Evolutionary conservation across 2,113 vertebrate genomes (phyloP).

Genomic region (Boulengeromyrus knoepffleri): DNA sequence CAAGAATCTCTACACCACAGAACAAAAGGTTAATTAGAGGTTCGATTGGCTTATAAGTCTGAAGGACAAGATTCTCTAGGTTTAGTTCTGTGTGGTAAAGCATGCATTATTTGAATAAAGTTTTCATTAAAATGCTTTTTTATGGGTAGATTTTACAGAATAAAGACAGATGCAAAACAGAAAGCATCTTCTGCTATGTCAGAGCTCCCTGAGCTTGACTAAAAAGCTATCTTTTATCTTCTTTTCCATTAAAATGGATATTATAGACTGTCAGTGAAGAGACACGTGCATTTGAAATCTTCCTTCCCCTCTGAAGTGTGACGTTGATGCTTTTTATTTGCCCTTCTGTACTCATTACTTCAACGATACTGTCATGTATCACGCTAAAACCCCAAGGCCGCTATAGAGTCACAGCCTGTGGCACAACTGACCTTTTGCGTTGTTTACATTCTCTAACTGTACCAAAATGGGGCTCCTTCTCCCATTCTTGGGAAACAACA

Average conservation of each 20-base stretch:
- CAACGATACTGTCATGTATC: constrained; percentile 3
- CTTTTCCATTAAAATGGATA: not conserved
- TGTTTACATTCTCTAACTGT: constrained; percentile 24
- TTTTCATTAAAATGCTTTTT: not conserved
- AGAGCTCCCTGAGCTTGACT: not conserved
- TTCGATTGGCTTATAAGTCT: not conserved
- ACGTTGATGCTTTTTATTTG: not conserved
- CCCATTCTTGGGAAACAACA: not conserved
- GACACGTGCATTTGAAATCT: not conserved
- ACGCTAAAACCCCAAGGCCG: constrained; percentile 6
- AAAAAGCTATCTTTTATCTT: constrained; percentile 6
- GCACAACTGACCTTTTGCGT: constrained; percentile 29
- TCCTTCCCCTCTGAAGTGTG: not conserved
- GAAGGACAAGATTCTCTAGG: not conserved
- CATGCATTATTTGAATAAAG: not conserved
- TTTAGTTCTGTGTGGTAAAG: not conserved
- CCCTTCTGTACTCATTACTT: not conserved
- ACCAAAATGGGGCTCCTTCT: constrained; percentile 18
- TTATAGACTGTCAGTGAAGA: not conserved
- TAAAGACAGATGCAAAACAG: not conserved
- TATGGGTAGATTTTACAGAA: not conserved
- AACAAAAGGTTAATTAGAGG: constrained; percentile 7
- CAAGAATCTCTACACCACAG: not conserved
- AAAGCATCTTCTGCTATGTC: not conserved
- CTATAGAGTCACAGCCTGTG: constrained; percentile 23